Percentiles rank a stretch among this genome's conserved stretches.
Evolutionary conservation across 2,888 invertebrate genomes (phyloP).

Genomic region (Sceliomorpha sp.): DNA sequence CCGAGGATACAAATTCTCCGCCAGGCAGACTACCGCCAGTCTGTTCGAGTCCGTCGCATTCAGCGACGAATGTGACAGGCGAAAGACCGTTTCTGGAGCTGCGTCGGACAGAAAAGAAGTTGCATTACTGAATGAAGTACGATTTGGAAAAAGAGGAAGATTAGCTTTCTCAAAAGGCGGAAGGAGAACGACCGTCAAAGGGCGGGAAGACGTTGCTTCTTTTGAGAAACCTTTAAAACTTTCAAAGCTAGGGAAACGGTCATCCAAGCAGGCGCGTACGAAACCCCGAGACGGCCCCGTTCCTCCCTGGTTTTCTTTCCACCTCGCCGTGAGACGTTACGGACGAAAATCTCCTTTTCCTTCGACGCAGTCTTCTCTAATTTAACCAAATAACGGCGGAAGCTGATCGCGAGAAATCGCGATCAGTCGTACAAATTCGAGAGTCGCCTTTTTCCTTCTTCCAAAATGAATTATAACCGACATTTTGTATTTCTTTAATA

Average conservation of each 20-base stretch:
- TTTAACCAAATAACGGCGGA: too few relatives aligned
- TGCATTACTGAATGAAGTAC: slow-evolving; percentile 36
- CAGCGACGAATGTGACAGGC: slow-evolving; percentile 63
- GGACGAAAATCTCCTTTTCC: background rate
- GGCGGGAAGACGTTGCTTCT: slow-evolving; percentile 23
- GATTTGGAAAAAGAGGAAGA: slow-evolving; percentile 22
- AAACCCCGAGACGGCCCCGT: background rate
- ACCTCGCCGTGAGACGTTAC: too few relatives aligned
- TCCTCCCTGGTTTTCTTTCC: too few relatives aligned
- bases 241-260: slow-evolving; percentile 7
- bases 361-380: too few relatives aligned
- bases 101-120: slow-evolving; percentile 40
- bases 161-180: slow-evolving; percentile 29
- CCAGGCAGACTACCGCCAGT: slow-evolving; percentile 67
- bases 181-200: background rate
- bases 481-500: too few relatives aligned
- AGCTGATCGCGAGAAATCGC: too few relatives aligned
- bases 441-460: too few relatives aligned
- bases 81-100: slow-evolving; percentile 68
- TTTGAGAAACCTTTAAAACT: slow-evolving; percentile 16
- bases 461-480: too few relatives aligned
- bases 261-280: background rate
- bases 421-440: too few relatives aligned
- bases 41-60: slow-evolving; percentile 63
- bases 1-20: slow-evolving; percentile 69